phyloP scores from a whole-genome alignment of 2,113 vertebrate species.

The Mola mola region DNA sequence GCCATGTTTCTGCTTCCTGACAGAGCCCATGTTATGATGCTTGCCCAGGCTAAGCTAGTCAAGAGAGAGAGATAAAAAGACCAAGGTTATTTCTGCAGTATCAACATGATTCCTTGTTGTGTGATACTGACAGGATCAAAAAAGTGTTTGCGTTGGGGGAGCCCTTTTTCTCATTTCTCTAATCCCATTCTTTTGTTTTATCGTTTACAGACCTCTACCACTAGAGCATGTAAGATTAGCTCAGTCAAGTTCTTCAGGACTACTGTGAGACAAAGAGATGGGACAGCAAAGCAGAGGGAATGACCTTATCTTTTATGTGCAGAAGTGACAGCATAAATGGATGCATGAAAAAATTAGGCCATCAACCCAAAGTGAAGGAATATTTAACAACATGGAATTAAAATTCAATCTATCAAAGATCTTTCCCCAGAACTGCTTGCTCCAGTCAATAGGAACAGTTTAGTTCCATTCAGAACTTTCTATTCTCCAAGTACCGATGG shows the following conservation, averaged over 20 bases:
- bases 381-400: too few species aligned
- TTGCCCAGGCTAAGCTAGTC: neutral
- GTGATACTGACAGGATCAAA: neutral
- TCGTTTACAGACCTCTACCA: constrained; percentile 11
- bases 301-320: constrained; percentile 20
- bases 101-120: neutral
- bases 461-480: too few species aligned
- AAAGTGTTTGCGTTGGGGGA: neutral
- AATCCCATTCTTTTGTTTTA: constrained; percentile 18
- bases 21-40: constrained; percentile 32
- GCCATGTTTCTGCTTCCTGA: constrained; percentile 17
- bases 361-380: too few species aligned
- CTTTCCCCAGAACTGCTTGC: too few species aligned
- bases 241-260: neutral
- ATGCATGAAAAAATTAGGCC: constrained; percentile 55
- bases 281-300: constrained; percentile 10
- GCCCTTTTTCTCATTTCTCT: constrained; percentile 11
- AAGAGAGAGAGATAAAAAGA: neutral
- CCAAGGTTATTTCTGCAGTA: constrained; percentile 26
- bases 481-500: too few species aligned
- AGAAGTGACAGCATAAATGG: constrained; percentile 26
- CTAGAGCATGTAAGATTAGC: constrained; percentile 26
- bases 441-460: too few species aligned
- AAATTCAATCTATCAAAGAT: too few species aligned
- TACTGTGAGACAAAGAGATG: constrained; percentile 18